Evolutionary conservation across 2,888 invertebrate genomes (phyloP).

Genomic region (Diploptera punctata): DNA sequence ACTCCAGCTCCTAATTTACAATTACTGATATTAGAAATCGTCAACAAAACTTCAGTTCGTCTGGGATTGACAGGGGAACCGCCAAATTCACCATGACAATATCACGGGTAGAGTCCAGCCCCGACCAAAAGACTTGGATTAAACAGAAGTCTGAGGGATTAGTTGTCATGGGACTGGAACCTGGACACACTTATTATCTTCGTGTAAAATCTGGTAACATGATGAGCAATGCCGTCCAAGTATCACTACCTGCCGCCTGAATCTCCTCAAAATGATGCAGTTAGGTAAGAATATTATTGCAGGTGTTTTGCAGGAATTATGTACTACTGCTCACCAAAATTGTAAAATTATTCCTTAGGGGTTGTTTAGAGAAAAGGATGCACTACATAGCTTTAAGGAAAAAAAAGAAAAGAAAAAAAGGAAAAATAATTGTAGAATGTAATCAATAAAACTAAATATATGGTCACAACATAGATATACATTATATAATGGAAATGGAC

Average conservation of each 20-base stretch:
- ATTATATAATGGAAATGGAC: too few relatives aligned
- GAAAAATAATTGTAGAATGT: too few relatives aligned
- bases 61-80: conserved; percentile 51
- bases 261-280: conserved; percentile 33
- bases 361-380: too few relatives aligned
- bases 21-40: conserved; percentile 44
- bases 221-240: conserved; percentile 40
- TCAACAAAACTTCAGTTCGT: conserved; percentile 54
- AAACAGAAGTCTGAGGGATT: conserved; percentile 51
- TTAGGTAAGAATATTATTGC: too few relatives aligned
- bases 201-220: conserved; percentile 32
- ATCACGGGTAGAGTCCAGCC: conserved; percentile 55
- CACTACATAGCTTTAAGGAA: too few relatives aligned
- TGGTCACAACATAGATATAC: too few relatives aligned
- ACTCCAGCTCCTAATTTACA: conserved; percentile 14
- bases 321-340: too few relatives aligned
- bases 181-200: conserved; percentile 35
- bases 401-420: too few relatives aligned
- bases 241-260: conserved; percentile 37
- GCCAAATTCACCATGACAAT: conserved; percentile 39
- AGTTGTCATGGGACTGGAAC: conserved; percentile 47
- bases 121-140: conserved; percentile 56
- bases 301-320: too few relatives aligned
- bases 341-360: too few relatives aligned
- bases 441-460: too few relatives aligned